Percentiles rank a stretch among this genome's conserved stretches.
phyloP scores from a whole-genome alignment of 2,113 vertebrate species.

The Nesoenas mayeri region DNA sequence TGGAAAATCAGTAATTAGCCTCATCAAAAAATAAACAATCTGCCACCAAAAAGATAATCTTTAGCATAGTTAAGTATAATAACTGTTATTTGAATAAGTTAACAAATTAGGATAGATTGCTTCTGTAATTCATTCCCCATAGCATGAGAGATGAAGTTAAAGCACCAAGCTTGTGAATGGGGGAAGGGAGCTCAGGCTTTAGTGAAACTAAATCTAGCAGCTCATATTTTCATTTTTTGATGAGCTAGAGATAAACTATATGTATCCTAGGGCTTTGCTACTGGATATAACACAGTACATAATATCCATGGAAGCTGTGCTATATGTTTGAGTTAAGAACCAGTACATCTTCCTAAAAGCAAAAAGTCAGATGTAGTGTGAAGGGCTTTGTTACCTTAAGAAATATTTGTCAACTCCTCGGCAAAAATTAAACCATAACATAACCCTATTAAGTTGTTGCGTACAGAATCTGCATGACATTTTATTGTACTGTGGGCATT shows the following conservation, averaged over 20 bases:
- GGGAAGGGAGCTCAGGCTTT: constrained; percentile 66
- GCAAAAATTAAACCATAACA: constrained; percentile 48
- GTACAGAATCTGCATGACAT: background rate
- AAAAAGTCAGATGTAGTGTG: background rate
- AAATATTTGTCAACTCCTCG: constrained; percentile 23
- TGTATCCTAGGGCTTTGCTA: constrained; percentile 22
- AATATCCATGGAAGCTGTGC: constrained; percentile 1
- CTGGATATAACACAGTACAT: constrained; percentile 29
- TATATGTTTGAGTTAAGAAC: constrained; percentile 36
- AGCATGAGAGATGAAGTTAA: constrained; percentile 81
- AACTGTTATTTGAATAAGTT: constrained; percentile 89
- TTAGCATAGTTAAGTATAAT: constrained; percentile 88
- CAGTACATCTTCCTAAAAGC: constrained; percentile 42
- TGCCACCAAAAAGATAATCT: constrained; percentile 88
- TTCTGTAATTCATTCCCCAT: constrained; percentile 85
- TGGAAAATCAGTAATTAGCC: constrained; percentile 87
- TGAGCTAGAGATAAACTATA: constrained; percentile 51
- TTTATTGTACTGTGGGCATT: background rate
- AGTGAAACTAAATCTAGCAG: constrained; percentile 51
- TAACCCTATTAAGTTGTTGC: constrained; percentile 31
- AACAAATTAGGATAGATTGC: constrained; percentile 88
- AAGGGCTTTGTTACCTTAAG: constrained; percentile 26
- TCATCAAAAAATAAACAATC: constrained; percentile 89
- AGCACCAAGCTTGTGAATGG: constrained; percentile 65
- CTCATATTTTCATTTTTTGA: constrained; percentile 49